phyloP scores from a whole-genome alignment of 2,797 vertebrate genomes.

The Manis pentadactyla region DNA sequence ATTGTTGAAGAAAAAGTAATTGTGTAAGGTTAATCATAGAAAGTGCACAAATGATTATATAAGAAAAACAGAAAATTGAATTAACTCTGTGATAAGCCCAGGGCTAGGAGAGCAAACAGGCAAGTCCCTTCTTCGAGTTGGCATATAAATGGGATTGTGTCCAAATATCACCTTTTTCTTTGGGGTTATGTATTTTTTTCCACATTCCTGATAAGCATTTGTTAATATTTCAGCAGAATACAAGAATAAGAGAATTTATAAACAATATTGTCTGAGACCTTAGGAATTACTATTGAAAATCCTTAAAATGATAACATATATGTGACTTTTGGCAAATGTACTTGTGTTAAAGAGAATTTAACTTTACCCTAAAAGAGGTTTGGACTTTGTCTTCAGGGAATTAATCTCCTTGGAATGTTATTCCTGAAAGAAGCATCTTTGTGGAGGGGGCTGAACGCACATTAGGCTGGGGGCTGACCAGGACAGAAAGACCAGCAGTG shows the following conservation, averaged over 20 bases:
- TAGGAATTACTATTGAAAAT: background rate
- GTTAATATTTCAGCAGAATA: background rate
- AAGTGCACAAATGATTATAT: background rate
- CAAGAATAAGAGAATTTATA: background rate
- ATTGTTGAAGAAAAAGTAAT: background rate
- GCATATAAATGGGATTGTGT: background rate
- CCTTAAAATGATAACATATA: background rate
- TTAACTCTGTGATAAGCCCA: background rate
- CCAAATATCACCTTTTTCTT: background rate
- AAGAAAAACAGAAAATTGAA: background rate
- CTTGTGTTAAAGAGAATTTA: background rate
- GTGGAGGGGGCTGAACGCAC: background rate
- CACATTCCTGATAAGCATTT: background rate
- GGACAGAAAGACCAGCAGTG: background rate
- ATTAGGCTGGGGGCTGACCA: background rate
- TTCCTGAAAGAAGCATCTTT: accelerated
- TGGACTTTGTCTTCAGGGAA: background rate
- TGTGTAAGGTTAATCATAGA: background rate
- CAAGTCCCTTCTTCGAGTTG: background rate
- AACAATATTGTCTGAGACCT: background rate
- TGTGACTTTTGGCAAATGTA: background rate
- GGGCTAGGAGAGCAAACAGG: background rate
- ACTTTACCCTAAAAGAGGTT: background rate
- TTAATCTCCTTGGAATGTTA: background rate
- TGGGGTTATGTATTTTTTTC: background rate